Base-by-base conservation (phyloP, 2,113 vertebrate species). In the Indicator maculatus region DNA sequence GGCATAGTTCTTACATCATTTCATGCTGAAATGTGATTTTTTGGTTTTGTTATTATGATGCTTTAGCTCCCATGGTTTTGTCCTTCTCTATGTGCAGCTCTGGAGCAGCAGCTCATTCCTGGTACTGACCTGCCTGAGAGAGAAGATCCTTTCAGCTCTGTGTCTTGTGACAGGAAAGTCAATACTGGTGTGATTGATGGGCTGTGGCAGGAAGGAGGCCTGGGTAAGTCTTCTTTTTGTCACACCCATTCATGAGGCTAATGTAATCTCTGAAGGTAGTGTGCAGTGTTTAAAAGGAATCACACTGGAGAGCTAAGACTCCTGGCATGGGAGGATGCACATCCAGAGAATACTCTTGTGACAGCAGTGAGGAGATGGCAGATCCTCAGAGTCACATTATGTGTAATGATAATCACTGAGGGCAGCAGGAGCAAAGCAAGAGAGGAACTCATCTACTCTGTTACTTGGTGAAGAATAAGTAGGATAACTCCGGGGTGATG, bases 111-210 rank as follows among this genome's bases (percentile, higher is more conserved):
- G 12, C 0, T 1, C 17, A 28, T 17, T 45, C 23, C 3, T 6
- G 21, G 6, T 15, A 39, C n/a, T 28, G 23, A 23, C 15, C 16
- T 11, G 36, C 0, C 1, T 16, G 44, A 39, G 0, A 10, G 55
- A 27, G 39, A 14, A 50, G 33, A 33, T 23, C 33, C 16, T n/a
- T 63, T 47, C 79, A 56, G 23, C 56, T 33, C 0, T 6, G 3
- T 11, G 31, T 15, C 31, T 74, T 2, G 1, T 18, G 31, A 20
- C 44, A 53, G 36, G 36, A 19, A 61, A 60, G 31, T 60, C 44
- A 44, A 19, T 16, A 38, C 18, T 39, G 63, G 28, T 33, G 45
- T 30, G n/a, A 45, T 8, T 11, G 6, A 0, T 13, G 28, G 27
- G 52, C 27, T 61, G 5, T 16, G 4, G 0, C 23, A 53, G 61